These are phyloP conservation scores for Collichthys lucidus DNA, from an alignment of 2,113 vertebrate genomes.

Conservation along the genomic window DNA sequence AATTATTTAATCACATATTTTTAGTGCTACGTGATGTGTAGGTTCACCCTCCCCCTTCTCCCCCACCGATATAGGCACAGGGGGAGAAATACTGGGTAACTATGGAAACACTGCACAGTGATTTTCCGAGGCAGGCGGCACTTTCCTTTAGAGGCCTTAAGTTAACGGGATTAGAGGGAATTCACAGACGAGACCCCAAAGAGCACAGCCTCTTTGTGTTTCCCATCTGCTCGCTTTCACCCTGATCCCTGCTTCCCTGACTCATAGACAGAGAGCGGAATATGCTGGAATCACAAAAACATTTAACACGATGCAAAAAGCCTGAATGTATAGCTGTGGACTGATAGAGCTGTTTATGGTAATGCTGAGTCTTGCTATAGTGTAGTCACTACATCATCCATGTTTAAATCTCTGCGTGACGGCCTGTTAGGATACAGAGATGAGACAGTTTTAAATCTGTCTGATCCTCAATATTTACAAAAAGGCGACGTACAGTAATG, in stretches of 20 bases:
- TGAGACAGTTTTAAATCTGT: background rate
- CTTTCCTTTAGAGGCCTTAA: constrained; percentile 45
- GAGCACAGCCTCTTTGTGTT: constrained; percentile 42
- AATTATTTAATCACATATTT: constrained; percentile 39
- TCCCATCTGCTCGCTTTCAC: constrained; percentile 2
- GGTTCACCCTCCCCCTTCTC: constrained; percentile 16
- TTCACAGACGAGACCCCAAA: constrained; percentile 41
- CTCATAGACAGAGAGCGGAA: background rate
- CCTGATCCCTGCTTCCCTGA: constrained; percentile 2
- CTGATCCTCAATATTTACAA: background rate
- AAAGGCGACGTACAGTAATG: background rate
- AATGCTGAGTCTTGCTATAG: background rate
- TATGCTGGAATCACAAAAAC: background rate
- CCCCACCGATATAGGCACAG: constrained; percentile 13
- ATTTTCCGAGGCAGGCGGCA: constrained; percentile 34
- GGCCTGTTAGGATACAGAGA: constrained; percentile 20
- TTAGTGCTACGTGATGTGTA: constrained; percentile 14
- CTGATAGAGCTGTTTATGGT: background rate
- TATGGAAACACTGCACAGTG: constrained; percentile 69
- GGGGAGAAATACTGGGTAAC: constrained; percentile 58
- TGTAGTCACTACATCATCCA: background rate
- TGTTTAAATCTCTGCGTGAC: constrained; percentile 17
- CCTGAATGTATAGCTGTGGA: background rate
- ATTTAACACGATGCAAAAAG: background rate
- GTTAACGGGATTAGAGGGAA: constrained; percentile 71